Evolutionary conservation across 2,888 invertebrate species (phyloP).

Genomic region (Agonum fuliginosum): DNA sequence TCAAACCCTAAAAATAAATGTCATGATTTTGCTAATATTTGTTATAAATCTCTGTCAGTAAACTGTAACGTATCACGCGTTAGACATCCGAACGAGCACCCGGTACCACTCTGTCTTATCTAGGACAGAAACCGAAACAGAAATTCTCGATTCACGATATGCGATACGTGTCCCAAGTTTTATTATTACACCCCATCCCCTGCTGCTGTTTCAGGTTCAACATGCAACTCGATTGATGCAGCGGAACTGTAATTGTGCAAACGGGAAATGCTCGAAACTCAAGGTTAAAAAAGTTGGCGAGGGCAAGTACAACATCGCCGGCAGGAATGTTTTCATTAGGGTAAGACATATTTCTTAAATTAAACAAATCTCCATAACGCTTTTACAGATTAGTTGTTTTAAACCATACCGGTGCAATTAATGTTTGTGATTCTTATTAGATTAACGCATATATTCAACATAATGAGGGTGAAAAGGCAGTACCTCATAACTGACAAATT

Average conservation of each 20-base stretch:
- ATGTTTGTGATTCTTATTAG: too few relatives aligned
- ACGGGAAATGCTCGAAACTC: constrained; percentile 82
- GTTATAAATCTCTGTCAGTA: constrained; percentile 27
- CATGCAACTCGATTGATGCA: constrained; percentile 83
- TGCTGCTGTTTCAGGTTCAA: constrained; percentile 75
- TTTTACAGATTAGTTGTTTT: too few relatives aligned
- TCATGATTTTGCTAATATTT: constrained; percentile 37
- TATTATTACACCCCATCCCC: constrained; percentile 41
- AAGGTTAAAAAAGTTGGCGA: constrained; percentile 89
- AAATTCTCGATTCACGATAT: constrained; percentile 18
- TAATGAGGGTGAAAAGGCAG: too few relatives aligned
- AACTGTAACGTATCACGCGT: constrained; percentile 46
- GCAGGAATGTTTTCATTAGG: constrained; percentile 90
- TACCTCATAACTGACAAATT: too few relatives aligned
- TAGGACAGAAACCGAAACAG: constrained; percentile 7
- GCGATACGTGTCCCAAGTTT: constrained; percentile 47
- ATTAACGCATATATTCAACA: too few relatives aligned
- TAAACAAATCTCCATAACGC: too few relatives aligned
- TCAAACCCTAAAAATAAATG: constrained; percentile 41
- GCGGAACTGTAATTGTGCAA: constrained; percentile 83
- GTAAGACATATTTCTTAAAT: too few relatives aligned
- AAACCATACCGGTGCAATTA: too few relatives aligned
- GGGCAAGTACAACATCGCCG: constrained; percentile 90
- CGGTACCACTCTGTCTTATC: constrained; percentile 54
- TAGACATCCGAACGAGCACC: not conserved